These are phyloP conservation scores for Ceratina calcarata DNA, from an alignment of 1,140 invertebrate genomes.

Conservation along the genomic window DNA sequence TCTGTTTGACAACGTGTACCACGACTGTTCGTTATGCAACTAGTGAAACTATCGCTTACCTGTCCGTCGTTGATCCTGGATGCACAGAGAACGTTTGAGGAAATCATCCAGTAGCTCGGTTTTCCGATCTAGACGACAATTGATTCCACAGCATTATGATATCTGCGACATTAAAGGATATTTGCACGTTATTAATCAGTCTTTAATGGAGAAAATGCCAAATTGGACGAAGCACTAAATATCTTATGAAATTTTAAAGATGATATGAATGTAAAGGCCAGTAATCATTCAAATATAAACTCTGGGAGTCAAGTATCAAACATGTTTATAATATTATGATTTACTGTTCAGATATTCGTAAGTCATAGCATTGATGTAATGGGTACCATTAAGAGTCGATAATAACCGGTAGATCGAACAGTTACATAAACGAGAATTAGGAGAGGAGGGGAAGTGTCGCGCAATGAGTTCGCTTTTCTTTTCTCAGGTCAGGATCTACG, in stretches of 20 bases:
- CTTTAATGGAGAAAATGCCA: neutral
- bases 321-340: too few species aligned
- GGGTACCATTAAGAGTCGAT: neutral
- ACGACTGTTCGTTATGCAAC: constrained; percentile 70
- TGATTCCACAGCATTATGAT: too few species aligned
- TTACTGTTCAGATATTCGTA: too few species aligned
- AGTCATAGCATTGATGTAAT: neutral
- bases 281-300: too few species aligned
- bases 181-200: too few species aligned
- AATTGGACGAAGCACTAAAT: too few species aligned
- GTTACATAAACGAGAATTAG: constrained; percentile 4
- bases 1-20: constrained; percentile 45
- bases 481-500: constrained; percentile 10
- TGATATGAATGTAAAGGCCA: too few species aligned
- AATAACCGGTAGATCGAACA: neutral
- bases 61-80: constrained; percentile 57
- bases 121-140: neutral
- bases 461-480: constrained; percentile 12
- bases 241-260: too few species aligned
- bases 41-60: constrained; percentile 73
- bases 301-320: too few species aligned
- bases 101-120: constrained; percentile 16
- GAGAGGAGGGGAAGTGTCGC: neutral
- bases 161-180: too few species aligned
- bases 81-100: constrained; percentile 40